Percentiles rank a stretch among this genome's conserved stretches.
These are phyloP conservation scores for Ricordea florida DNA, from an alignment of 92 coral and sea anemone genomes.

Conservation along the genomic window DNA sequence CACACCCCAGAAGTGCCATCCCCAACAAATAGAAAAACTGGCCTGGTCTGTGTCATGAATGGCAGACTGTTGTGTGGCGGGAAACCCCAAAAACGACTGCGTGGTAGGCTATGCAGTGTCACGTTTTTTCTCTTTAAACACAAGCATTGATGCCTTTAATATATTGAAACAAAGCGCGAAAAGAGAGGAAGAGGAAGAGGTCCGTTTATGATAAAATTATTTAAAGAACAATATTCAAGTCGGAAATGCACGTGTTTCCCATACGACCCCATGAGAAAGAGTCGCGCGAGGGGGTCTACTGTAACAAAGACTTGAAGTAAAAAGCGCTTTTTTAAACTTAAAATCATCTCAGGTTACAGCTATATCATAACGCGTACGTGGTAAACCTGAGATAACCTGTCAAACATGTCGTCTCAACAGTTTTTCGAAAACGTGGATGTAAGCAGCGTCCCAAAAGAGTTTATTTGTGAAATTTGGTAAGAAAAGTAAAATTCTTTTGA, in stretches of 20 bases:
- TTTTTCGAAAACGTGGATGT: background rate
- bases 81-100: too few relatives aligned
- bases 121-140: too few relatives aligned
- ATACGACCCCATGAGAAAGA: background rate
- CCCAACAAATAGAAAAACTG: too few relatives aligned
- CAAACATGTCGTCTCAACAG: slow-evolving; percentile 2
- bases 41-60: too few relatives aligned
- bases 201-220: too few relatives aligned
- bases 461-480: slow-evolving; percentile 15
- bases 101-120: too few relatives aligned
- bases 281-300: slow-evolving; percentile 11
- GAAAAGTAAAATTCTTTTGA: slow-evolving; percentile 1
- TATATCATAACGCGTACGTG: background rate
- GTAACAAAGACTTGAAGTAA: slow-evolving; percentile 6
- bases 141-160: too few relatives aligned
- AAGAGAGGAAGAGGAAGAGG: too few relatives aligned
- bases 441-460: slow-evolving; percentile 2
- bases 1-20: too few relatives aligned
- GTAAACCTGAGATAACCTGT: background rate
- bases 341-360: slow-evolving; percentile 4
- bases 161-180: too few relatives aligned
- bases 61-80: too few relatives aligned
- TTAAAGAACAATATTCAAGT: slow-evolving; percentile 1
- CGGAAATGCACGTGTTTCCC: background rate
- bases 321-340: background rate